Conservation (phyloP, 1,140 invertebrate genomes). For the Drosophila novamexicana region DNA sequence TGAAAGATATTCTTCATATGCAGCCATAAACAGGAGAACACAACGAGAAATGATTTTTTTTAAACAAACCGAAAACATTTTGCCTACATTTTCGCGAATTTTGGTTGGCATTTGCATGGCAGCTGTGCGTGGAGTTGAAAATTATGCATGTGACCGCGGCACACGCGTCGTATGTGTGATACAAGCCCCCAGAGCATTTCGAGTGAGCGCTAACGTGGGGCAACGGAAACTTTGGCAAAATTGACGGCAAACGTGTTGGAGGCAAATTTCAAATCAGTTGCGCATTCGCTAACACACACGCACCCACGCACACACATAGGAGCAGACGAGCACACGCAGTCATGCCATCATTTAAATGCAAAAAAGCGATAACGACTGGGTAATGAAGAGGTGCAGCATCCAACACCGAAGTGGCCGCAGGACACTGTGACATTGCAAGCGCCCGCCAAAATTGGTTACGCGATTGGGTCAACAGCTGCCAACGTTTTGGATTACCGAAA, state of each 20-base stretch:
- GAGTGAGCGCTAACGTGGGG: slow-evolving; percentile 33
- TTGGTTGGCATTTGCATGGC: slow-evolving; percentile 65
- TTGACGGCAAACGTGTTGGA: slow-evolving; percentile 48
- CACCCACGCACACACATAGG: neutral
- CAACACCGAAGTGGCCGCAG: slow-evolving; percentile 28
- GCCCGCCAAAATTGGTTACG: slow-evolving; percentile 73
- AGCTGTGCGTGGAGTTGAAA: slow-evolving; percentile 10
- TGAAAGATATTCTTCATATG: too few species aligned
- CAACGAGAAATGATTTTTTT: slow-evolving; percentile 61
- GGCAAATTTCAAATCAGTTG: slow-evolving; percentile 70
- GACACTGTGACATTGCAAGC: slow-evolving; percentile 57
- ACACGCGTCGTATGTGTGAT: slow-evolving; percentile 74
- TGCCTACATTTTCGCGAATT: slow-evolving; percentile 68
- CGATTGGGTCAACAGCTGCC: slow-evolving; percentile 77
- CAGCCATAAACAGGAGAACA: neutral
- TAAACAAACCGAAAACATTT: slow-evolving; percentile 70
- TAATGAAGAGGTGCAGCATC: slow-evolving; percentile 71
- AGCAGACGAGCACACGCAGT: neutral
- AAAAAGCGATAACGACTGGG: slow-evolving; percentile 78
- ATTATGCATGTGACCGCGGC: slow-evolving; percentile 67
- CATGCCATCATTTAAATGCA: slow-evolving; percentile 71
- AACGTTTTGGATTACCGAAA: slow-evolving; percentile 36
- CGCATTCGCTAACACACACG: slow-evolving; percentile 3
- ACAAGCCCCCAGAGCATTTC: slow-evolving; percentile 65
- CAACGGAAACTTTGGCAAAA: slow-evolving; percentile 29